These are phyloP conservation scores for Dendronephthya gigantea DNA, from an alignment of 64 coral and sea anemone species.

Conservation along the genomic window DNA sequence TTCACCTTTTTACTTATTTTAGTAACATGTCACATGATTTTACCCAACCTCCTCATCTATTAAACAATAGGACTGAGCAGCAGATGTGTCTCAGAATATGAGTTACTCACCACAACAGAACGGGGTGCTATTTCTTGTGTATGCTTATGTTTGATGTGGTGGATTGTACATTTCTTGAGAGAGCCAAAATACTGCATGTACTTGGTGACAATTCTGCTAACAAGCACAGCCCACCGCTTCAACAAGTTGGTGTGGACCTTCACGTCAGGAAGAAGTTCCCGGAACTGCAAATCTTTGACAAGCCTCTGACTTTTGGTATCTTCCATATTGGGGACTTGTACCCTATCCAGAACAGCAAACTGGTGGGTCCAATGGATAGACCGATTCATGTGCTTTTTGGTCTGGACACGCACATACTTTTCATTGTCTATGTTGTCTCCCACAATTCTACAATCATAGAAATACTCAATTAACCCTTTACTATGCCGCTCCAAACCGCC, in stretches of 20 bases:
- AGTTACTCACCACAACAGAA: neutral
- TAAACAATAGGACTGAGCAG: too few relatives aligned
- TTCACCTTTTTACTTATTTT: too few relatives aligned
- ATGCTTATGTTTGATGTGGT: neutral
- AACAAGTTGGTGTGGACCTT: neutral
- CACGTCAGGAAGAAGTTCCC: neutral
- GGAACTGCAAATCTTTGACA: neutral
- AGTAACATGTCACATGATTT: too few relatives aligned
- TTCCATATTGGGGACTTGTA: too few relatives aligned
- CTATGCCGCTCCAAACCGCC: too few relatives aligned
- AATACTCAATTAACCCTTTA: too few relatives aligned
- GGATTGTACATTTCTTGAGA: neutral
- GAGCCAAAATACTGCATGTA: neutral
- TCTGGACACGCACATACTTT: constrained; percentile 16
- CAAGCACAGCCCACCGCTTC: neutral
- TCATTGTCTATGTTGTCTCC: constrained; percentile 23
- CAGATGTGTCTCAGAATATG: too few relatives aligned
- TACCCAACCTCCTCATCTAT: too few relatives aligned
- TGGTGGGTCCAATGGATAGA: constrained; percentile 36
- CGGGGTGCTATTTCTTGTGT: neutral
- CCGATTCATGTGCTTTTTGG: constrained; percentile 1
- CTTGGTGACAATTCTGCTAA: neutral
- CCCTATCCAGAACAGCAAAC: neutral
- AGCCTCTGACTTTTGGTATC: too few relatives aligned
- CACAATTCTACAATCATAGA: constrained; percentile 23